Conservation (phyloP, 2,797 vertebrate species). For the Hippoglossus hippoglossus region DNA sequence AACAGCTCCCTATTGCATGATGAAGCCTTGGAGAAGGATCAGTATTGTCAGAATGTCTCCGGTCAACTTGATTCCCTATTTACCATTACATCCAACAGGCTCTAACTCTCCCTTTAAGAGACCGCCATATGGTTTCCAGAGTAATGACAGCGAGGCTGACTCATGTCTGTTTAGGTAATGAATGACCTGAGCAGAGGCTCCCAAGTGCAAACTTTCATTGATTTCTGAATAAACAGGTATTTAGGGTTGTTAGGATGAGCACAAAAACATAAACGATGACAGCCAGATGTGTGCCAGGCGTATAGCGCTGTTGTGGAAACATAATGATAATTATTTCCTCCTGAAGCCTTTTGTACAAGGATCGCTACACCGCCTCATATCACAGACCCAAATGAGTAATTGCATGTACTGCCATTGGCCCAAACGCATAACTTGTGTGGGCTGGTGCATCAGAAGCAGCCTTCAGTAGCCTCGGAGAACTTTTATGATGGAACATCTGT, state of each 20-base stretch:
- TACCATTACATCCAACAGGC: not conserved
- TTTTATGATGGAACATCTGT: conserved; percentile 17
- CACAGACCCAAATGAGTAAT: conserved; percentile 29
- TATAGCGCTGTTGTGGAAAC: conserved; percentile 2
- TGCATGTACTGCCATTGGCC: conserved; percentile 26
- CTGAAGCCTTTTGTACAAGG: conserved; percentile 2
- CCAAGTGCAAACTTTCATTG: conserved; percentile 4
- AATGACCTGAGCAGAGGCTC: conserved; percentile 26
- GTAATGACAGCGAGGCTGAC: conserved; percentile 38
- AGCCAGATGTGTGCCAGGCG: not conserved
- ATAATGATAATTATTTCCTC: not conserved
- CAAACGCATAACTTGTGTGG: conserved; percentile 33
- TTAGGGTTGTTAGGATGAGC: not conserved
- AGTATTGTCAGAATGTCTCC: conserved; percentile 1
- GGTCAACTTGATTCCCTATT: not conserved
- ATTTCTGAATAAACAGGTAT: conserved; percentile 20
- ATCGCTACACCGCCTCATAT: not conserved
- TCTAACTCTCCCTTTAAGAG: not conserved
- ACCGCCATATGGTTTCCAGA: conserved; percentile 44
- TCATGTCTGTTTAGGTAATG: conserved; percentile 37
- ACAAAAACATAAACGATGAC: conserved; percentile 2
- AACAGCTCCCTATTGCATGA: not conserved
- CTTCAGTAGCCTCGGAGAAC: conserved; percentile 19
- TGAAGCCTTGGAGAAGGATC: not conserved
- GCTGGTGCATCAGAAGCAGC: conserved; percentile 25